Percentiles rank a stretch among this genome's conserved stretches.
Evolutionary conservation across 2,888 invertebrate species (phyloP).

Genomic region (Lycia hirtaria): DNA sequence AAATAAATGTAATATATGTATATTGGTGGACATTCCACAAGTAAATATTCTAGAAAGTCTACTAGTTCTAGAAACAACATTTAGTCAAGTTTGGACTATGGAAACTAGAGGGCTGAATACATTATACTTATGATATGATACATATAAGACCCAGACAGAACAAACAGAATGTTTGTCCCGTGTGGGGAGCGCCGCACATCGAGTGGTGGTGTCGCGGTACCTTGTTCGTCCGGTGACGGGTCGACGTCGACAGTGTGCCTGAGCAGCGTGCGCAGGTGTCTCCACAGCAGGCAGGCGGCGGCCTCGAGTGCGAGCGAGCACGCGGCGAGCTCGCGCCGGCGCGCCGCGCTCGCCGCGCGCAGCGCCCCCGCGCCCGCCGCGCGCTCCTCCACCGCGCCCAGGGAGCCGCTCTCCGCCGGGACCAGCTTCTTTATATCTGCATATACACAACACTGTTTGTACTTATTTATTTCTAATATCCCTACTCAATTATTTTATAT

Average conservation of each 20-base stretch:
- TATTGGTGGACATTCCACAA: too few relatives aligned
- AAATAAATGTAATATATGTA: too few relatives aligned
- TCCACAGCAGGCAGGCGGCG: slow-evolving; percentile 91
- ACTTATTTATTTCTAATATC: too few relatives aligned
- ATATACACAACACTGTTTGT: not conserved
- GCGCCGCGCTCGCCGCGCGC: slow-evolving; percentile 46
- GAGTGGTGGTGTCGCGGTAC: not conserved
- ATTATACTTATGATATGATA: too few relatives aligned
- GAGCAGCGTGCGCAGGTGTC: slow-evolving; percentile 88
- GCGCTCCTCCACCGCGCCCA: slow-evolving; percentile 59
- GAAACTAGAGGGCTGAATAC: too few relatives aligned
- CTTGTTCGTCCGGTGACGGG: not conserved
- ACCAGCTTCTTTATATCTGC: slow-evolving; percentile 84
- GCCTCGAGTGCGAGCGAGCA: slow-evolving; percentile 89
- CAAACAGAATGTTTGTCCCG: too few relatives aligned
- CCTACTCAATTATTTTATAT: too few relatives aligned
- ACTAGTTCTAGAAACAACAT: too few relatives aligned
- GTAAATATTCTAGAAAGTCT: too few relatives aligned
- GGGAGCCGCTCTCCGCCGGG: slow-evolving; percentile 43
- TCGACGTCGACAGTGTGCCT: slow-evolving; percentile 28
- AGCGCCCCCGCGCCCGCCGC: slow-evolving; percentile 46
- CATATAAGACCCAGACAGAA: too few relatives aligned
- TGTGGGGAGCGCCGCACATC: not conserved
- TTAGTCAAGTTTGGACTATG: too few relatives aligned
- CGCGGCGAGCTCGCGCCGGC: slow-evolving; percentile 85